These are phyloP conservation scores for Steinernema scapterisci DNA, from an alignment of 2,888 invertebrate genomes.

Conservation along the genomic window DNA sequence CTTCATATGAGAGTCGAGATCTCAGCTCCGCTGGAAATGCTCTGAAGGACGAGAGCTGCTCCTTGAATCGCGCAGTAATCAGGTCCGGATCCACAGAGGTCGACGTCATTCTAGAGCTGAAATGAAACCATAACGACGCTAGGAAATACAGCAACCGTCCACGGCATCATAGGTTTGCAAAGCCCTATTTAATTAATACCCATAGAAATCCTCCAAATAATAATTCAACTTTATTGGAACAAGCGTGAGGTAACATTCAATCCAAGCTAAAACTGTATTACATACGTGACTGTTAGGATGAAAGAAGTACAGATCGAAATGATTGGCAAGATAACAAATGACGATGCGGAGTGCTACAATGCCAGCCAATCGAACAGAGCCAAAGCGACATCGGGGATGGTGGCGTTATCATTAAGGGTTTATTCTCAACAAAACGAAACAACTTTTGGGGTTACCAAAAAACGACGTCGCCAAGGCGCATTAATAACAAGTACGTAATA, in stretches of 20 bases:
- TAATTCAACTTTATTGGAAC: slow-evolving; percentile 22
- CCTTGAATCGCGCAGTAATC: not conserved
- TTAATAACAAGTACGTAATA: slow-evolving; percentile 30
- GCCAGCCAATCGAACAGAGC: slow-evolving; percentile 27
- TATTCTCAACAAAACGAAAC: slow-evolving; percentile 27
- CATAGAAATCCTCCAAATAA: not conserved
- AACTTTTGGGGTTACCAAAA: slow-evolving; percentile 13
- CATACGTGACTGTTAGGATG: slow-evolving; percentile 19
- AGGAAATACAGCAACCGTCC: too few species aligned
- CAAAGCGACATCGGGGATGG: not conserved
- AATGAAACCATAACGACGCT: too few species aligned
- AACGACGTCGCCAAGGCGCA: slow-evolving; percentile 30
- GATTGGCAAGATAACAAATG: slow-evolving; percentile 19
- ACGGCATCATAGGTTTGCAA: too few species aligned
- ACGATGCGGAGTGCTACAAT: not conserved
- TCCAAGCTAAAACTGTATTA: not conserved
- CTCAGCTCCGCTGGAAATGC: not conserved
- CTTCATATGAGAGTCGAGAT: not conserved
- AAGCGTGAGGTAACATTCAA: not conserved
- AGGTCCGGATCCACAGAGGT: not conserved
- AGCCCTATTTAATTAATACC: too few species aligned
- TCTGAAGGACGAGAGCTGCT: not conserved
- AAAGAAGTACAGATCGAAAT: not conserved
- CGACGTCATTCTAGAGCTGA: too few species aligned
- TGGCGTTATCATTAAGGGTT: not conserved